Base-by-base conservation (phyloP, 2,797 vertebrate species). In the Mormyrops attenuatus region DNA sequence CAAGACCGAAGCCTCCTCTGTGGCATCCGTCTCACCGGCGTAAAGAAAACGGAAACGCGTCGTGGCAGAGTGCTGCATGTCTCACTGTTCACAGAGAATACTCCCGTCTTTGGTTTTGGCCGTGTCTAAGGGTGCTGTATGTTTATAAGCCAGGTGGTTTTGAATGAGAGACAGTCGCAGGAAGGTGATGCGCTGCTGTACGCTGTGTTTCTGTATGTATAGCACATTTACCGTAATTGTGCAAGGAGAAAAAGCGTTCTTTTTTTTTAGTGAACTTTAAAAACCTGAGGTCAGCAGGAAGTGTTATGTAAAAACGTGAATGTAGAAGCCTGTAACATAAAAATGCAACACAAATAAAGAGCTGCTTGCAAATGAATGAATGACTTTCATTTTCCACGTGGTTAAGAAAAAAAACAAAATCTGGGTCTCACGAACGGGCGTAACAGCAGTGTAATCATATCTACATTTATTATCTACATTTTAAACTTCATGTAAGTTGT, bases 1-100 rank as follows among this genome's bases (percentile, higher is more conserved):
- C 92, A 99, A 98, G 96, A 99, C 98, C 90, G 98, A 99, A 95
- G 96, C 97, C 90, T 97, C 97, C 57, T 97, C 97, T 5, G 96
- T 96, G 89, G 98, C 98, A 90, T 98, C 98, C 89, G 98, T 99
- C 92, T 97, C 99, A 84, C 99, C 99, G 0, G 98, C 98, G 38
- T 99, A 98, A 97, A 93, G 85, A 53, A 11, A 26, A 2, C 7
- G 15, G 41, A 85, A 26, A 55, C 55, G 38, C 88, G 57, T 89
- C 52, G 73, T 89, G 77, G 8, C 11, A 30, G 17, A 44, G 8
- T 85, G 26, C 88, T 60, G 30, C 87, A 91, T 69, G 38, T 91
- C 92, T 92, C 91, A 91, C 91, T 22, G 91, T 90, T 91, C 91
- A 92, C 93, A 92, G 94, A 93, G 93, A 94, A 93, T 94, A 94